phyloP scores from a whole-genome alignment of 1,140 invertebrate species.

The Eueides isabella region DNA sequence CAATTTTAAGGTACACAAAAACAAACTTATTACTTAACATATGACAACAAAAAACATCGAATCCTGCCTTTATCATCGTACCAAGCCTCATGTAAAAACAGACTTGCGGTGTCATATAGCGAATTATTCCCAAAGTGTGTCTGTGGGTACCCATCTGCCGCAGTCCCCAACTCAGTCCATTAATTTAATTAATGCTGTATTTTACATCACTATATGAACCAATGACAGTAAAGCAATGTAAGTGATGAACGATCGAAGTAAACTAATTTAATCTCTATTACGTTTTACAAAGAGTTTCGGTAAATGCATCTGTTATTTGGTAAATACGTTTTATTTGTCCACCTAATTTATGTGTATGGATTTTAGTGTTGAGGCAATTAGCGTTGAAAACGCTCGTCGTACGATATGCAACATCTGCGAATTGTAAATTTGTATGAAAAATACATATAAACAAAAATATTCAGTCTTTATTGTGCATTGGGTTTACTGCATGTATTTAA shows the following conservation, averaged over 20 bases:
- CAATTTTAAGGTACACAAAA: background rate
- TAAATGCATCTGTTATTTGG: background rate
- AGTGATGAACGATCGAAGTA: background rate
- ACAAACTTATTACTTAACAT: background rate
- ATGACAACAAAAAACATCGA: background rate
- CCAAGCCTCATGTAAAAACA: background rate
- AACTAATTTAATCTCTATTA: background rate
- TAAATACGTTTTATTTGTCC: background rate
- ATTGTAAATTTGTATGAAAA: background rate
- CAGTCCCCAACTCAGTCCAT: conserved; percentile 42
- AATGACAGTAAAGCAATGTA: conserved; percentile 11
- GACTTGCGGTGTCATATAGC: conserved; percentile 27
- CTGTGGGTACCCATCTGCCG: conserved; percentile 35
- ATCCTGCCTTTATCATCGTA: background rate
- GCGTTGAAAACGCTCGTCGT: background rate
- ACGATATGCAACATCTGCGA: background rate
- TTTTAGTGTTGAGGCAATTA: conserved; percentile 6
- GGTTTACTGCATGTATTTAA: too few relatives aligned
- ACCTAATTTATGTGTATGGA: background rate
- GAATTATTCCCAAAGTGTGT: conserved; percentile 37
- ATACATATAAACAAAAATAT: background rate
- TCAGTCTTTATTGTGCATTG: too few relatives aligned
- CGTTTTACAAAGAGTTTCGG: background rate
- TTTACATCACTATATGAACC: conserved; percentile 46
- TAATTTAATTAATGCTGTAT: conserved; percentile 51